Percentiles rank a stretch among this genome's conserved stretches.
Conservation (phyloP, 2,888 invertebrate genomes). For the Rhogogaster chlorosoma region DNA sequence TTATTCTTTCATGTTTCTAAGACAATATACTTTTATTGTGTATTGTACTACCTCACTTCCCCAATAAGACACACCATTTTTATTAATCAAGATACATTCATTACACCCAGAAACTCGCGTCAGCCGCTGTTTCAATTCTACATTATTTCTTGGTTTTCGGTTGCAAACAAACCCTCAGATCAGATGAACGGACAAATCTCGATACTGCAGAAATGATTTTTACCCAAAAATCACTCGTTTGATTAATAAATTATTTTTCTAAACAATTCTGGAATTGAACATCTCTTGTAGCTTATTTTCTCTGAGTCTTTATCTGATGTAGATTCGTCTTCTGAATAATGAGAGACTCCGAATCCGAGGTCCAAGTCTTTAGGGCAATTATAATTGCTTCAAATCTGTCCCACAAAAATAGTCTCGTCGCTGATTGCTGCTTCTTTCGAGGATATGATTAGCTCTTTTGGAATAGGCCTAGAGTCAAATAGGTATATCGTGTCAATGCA, state of each 20-base stretch:
- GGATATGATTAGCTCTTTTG: too few species aligned
- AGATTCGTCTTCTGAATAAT: not conserved
- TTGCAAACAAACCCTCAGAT: too few species aligned
- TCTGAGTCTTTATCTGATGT: too few species aligned
- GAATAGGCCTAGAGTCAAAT: too few species aligned
- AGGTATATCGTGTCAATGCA: too few species aligned
- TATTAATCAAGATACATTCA: not conserved
- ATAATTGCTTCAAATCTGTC: not conserved
- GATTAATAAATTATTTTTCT: not conserved
- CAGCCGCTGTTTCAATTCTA: not conserved
- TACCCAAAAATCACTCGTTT: not conserved
- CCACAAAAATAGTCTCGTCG: too few species aligned
- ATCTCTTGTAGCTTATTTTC: not conserved
- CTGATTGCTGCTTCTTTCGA: too few species aligned
- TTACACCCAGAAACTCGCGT: not conserved
- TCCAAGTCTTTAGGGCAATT: not conserved
- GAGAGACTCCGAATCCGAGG: not conserved
- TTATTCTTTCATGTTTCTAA: slow-evolving; percentile 5
- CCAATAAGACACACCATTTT: not conserved
- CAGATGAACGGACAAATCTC: not conserved
- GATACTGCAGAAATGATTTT: not conserved
- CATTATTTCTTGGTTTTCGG: not conserved
- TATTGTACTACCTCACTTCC: not conserved
- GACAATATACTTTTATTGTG: not conserved
- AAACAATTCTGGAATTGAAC: not conserved